phyloP scores from a whole-genome alignment of 2,888 invertebrate genomes.

The Dicroscelio sp. region DNA sequence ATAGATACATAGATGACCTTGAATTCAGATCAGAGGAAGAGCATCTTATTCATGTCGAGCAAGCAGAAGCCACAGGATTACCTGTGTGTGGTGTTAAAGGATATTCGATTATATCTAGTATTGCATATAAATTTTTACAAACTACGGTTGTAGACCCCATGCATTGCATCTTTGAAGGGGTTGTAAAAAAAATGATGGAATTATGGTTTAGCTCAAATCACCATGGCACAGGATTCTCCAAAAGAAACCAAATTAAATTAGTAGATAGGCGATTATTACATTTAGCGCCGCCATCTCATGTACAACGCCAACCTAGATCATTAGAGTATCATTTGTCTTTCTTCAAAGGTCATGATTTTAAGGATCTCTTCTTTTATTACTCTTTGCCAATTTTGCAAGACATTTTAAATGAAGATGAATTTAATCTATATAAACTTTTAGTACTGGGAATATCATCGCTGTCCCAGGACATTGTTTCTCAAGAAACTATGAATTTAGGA shows the following conservation, averaged over 20 bases:
- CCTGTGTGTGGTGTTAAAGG: slow-evolving; percentile 32
- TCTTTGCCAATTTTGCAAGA: too few species aligned
- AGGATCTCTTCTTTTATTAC: too few species aligned
- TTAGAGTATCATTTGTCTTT: background rate
- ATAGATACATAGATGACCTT: slow-evolving; percentile 33
- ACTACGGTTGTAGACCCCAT: slow-evolving; percentile 66
- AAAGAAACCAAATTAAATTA: background rate
- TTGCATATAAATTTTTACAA: slow-evolving; percentile 6
- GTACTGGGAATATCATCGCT: too few species aligned
- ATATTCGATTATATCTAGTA: slow-evolving; percentile 13
- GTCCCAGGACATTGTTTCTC: too few species aligned
- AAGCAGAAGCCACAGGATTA: background rate
- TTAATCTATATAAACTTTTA: too few species aligned
- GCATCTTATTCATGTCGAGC: background rate
- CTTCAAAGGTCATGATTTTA: too few species aligned
- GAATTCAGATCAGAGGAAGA: slow-evolving; percentile 30
- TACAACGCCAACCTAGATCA: background rate
- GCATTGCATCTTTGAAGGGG: slow-evolving; percentile 70
- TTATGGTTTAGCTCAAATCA: background rate
- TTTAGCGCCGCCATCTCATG: background rate
- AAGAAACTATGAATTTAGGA: too few species aligned
- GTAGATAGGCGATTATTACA: background rate
- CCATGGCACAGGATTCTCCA: background rate
- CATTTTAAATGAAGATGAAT: too few species aligned
- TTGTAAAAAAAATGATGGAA: slow-evolving; percentile 5